Base-by-base conservation (phyloP, 2,797 vertebrate species). In the Macropodus opercularis region DNA sequence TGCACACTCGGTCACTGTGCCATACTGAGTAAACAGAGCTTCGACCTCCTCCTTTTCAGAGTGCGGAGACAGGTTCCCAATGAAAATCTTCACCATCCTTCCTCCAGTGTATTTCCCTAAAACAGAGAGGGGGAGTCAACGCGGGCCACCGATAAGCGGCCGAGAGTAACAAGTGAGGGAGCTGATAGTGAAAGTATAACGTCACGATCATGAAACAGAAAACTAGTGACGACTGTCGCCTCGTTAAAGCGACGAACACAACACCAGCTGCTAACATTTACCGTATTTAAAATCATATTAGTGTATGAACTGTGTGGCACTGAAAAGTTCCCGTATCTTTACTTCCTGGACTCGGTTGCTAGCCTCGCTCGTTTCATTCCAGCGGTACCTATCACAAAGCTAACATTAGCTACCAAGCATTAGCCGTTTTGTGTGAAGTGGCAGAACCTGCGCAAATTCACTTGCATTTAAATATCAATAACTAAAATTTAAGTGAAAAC, bases 81-180 rank as follows among this genome's bases (percentile, higher is more conserved):
- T 91, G 69, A 94, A 94, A n/a, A 94, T 93, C 75, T 94, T 94
- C 66, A 94, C 93, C 93, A 94, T 94, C 22, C 77, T 83, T 34
- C 53, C 57, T 50, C 55, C 67, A 63, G 53, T 56, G 48, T 27
- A n/a, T 7, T 22, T 31, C 24, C 69, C 35, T 67, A 11, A 13
- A 9, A 38, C 36, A 56, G 3, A 47, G 23, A 17, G 6, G 0
- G 15, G 2, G 11, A 50, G 23, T 40, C 9, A 31, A 27, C 9
- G 60, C 13, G 10, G 13, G 24, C 3, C 6, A 26, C 6, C 12
- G n/a, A n/a, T n/a, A 13, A 42, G 48, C 1, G 36, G 26, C 1
- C 39, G 13, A 23, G 2, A n/a, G 38, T 9, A 1, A 63, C 11
- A 36, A 36, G 22, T 7, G 35, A 12, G 32, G 2, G 2, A 8